A percentile compares a stretch with the other conserved stretches of the same genome.
Conservation (phyloP, 2,113 vertebrate species). For the Ptilonorhynchus violaceus region DNA sequence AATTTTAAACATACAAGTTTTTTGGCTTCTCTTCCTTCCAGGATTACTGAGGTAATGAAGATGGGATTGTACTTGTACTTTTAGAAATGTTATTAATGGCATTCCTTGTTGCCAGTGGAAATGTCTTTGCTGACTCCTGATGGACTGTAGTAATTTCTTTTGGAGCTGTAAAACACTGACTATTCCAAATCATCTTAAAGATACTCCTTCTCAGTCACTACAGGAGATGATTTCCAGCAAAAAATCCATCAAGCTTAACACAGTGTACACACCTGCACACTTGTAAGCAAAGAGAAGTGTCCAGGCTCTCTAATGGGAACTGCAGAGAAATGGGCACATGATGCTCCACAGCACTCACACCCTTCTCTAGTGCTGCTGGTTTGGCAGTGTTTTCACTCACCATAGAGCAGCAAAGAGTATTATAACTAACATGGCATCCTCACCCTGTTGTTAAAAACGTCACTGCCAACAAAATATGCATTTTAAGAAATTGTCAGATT, state of each 20-base stretch:
- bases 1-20: slow-evolving; percentile 17
- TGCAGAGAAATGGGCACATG: background rate
- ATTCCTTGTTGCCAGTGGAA: background rate
- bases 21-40: background rate
- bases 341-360: rapidly evolving
- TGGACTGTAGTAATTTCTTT: background rate
- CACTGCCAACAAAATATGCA: background rate
- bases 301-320: background rate
- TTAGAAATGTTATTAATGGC: background rate
- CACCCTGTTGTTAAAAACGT: background rate
- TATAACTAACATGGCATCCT: background rate
- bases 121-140: background rate
- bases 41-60: slow-evolving; percentile 25
- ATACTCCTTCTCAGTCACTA: background rate
- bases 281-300: background rate
- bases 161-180: background rate
- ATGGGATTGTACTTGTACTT: background rate
- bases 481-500: background rate
- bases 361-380: background rate
- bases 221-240: background rate
- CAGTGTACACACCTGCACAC: background rate
- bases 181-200: background rate
- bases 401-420: background rate
- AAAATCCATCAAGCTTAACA: background rate
- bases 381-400: background rate